Base-by-base conservation (phyloP, 2,888 invertebrate genomes). In the Sclerodermus sp. region DNA sequence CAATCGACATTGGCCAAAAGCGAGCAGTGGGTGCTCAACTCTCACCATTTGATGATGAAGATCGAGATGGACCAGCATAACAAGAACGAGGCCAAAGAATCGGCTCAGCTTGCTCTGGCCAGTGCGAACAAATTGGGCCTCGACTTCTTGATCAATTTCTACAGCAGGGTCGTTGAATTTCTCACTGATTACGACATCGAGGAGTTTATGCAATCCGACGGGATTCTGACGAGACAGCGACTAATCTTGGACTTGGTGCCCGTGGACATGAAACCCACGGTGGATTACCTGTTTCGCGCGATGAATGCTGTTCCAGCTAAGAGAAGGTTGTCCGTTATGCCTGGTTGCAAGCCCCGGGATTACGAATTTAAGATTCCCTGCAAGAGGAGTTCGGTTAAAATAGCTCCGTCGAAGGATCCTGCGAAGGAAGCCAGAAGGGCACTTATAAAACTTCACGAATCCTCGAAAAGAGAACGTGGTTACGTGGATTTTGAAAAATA, bases 281-380 rank as follows among this genome's bases (percentile, higher is more conserved):
- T 79, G 32, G 73, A 79, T 1, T 76, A 75, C 59, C 67, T 83
- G 2, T 78, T 82, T 60, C 73, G 76, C 18, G 70, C 76, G 49
- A 82, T 82, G 80, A 66, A 78, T 1, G 74, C 74, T 1, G 76
- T 82, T 55, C 81, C 82, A 0, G 68, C 79, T 0, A 65, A 68
- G 1, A 66, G 82, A 38, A 67, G 82, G 47, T 70, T 82, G 64
- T 79, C 80, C 1, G 77, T 82, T 9, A 80, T 82, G 77, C 82
- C 82, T 0, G 82, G 82, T 0, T 74, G 68, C 49, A 74, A 73
- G 38, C 64, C 75, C 1, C 56, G 68, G 15, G 66, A 75, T 54
- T 50, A 60, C 10, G 52, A 62, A 29, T 62, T 54, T 37, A 53
- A 62, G 23, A 37, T 67, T 8, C 48, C 67, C 0, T 66, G 56